Evolutionary conservation across 2,113 vertebrate species (phyloP).

Genomic region (Balaeniceps rex): DNA sequence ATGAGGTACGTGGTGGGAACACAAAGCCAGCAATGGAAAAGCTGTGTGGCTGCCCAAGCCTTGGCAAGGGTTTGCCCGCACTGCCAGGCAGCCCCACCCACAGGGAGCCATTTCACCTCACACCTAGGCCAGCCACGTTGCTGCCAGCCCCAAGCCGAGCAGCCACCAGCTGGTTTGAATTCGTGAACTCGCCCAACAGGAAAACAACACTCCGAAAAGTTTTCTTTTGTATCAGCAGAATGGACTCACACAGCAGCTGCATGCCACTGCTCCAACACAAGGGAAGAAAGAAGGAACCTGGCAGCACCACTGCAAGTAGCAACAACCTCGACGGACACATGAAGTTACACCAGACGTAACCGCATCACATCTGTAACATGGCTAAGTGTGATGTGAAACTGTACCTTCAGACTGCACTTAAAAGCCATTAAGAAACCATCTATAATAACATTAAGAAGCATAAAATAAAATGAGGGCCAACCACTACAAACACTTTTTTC

Average conservation of each 20-base stretch:
- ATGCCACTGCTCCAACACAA: rapidly evolving
- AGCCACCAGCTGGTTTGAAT: neutral
- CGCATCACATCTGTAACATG: rapidly evolving
- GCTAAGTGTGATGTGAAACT: neutral
- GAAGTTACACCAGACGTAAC: neutral
- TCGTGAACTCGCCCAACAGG: neutral
- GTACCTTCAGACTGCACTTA: neutral
- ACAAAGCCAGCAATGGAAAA: neutral
- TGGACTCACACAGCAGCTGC: neutral
- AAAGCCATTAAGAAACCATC: neutral
- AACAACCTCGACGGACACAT: rapidly evolving
- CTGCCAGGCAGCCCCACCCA: neutral
- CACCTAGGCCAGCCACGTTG: neutral
- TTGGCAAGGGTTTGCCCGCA: neutral
- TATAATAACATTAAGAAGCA: neutral
- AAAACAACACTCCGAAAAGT: neutral
- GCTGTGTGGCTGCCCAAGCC: neutral
- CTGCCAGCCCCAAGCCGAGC: neutral
- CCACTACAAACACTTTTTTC: neutral
- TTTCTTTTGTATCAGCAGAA: neutral
- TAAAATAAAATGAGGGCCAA: neutral
- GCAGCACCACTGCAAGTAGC: rapidly evolving
- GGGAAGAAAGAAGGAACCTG: neutral
- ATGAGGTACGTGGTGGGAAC: neutral
- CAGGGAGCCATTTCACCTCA: neutral